Percentiles rank a stretch among this genome's conserved stretches.
Conservation (phyloP, 2,113 vertebrate species). For the Poecilia latipinna region DNA sequence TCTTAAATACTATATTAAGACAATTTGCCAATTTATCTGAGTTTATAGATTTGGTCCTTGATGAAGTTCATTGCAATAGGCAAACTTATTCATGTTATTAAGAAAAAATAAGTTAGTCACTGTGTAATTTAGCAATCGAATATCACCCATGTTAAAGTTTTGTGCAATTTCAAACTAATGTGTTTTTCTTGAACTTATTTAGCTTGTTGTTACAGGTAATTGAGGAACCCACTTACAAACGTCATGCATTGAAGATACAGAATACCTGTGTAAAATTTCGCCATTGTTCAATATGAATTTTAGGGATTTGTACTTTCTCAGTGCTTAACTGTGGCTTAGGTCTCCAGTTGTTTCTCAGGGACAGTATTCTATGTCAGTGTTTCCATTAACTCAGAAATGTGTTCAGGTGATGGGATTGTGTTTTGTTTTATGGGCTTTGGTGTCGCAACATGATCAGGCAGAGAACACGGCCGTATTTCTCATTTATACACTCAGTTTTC, state of each 20-base stretch:
- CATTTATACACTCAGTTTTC: background rate
- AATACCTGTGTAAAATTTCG: background rate
- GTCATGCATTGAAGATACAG: background rate
- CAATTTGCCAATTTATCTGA: background rate
- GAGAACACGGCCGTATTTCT: background rate
- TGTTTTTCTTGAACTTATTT: background rate
- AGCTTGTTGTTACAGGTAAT: too few relatives aligned
- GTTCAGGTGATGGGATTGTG: too few relatives aligned
- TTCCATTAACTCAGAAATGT: too few relatives aligned
- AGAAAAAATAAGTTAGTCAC: background rate
- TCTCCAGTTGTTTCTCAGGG: too few relatives aligned
- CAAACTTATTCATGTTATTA: background rate
- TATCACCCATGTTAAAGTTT: background rate
- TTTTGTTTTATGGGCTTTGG: background rate
- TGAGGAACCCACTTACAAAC: background rate
- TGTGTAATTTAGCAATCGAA: background rate
- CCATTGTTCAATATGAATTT: background rate
- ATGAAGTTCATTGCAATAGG: background rate
- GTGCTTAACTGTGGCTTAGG: too few relatives aligned
- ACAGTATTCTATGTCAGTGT: too few relatives aligned
- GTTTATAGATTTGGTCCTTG: background rate
- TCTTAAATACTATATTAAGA: background rate
- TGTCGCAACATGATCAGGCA: background rate
- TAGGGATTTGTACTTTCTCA: too few relatives aligned
- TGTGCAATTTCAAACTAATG: background rate